A percentile compares a stretch with the other conserved stretches of the same genome.
These are phyloP conservation scores for Thera britannica DNA, from an alignment of 2,888 invertebrate genomes.

Conservation along the genomic window DNA sequence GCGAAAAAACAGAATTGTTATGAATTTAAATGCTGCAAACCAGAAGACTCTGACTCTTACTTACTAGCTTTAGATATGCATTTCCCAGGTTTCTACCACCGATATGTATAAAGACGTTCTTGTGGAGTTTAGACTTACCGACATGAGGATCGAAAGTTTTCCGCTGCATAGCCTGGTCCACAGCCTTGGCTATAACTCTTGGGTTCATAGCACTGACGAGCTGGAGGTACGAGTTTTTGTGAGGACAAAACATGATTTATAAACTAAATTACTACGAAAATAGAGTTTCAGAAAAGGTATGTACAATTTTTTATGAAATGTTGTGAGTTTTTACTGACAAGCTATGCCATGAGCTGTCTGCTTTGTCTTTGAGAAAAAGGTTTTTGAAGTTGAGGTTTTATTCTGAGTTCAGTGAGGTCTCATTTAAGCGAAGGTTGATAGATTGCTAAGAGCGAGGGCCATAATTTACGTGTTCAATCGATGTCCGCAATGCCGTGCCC, in stretches of 20 bases:
- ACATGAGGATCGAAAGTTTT: slow-evolving; percentile 57
- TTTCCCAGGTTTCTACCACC: too few species aligned
- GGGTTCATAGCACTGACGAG: slow-evolving; percentile 71
- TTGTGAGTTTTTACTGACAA: slow-evolving; percentile 4
- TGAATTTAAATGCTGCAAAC: too few species aligned
- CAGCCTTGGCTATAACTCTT: slow-evolving; percentile 70
- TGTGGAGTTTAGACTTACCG: slow-evolving; percentile 48
- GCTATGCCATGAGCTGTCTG: not conserved
- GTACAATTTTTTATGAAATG: slow-evolving; percentile 23
- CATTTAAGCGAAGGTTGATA: too few species aligned
- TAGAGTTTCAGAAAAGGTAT: slow-evolving; percentile 27
- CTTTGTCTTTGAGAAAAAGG: not conserved
- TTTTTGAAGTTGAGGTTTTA: not conserved
- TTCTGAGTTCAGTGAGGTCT: too few species aligned
- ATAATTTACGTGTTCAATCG: too few species aligned
- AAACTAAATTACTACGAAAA: slow-evolving; percentile 15
- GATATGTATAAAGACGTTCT: not conserved
- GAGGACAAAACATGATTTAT: slow-evolving; percentile 69
- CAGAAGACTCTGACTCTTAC: too few species aligned
- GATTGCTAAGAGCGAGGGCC: too few species aligned
- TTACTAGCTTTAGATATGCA: too few species aligned
- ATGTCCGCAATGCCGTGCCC: too few species aligned
- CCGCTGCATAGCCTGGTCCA: slow-evolving; percentile 65
- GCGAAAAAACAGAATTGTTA: too few species aligned
- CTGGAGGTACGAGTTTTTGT: slow-evolving; percentile 76